phyloP scores from a whole-genome alignment of 2,888 invertebrate genomes.

The Catocala fraxini region DNA sequence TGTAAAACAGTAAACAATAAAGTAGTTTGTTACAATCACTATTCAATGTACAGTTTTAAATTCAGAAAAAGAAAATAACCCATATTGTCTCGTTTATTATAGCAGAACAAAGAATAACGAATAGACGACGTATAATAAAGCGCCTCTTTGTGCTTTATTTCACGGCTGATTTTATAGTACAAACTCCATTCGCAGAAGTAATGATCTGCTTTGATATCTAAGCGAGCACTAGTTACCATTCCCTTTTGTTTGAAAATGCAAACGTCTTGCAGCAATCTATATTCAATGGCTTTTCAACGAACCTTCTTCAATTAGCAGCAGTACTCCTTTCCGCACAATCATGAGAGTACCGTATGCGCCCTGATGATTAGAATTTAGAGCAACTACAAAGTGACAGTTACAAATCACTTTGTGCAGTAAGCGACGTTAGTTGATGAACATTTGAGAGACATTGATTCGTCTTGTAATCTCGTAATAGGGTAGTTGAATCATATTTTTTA shows the following conservation, averaged over 20 bases:
- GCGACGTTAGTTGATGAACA: too few relatives aligned
- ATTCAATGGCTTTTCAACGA: conserved; percentile 48
- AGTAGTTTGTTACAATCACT: too few relatives aligned
- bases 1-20: too few relatives aligned
- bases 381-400: too few relatives aligned
- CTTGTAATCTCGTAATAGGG: too few relatives aligned
- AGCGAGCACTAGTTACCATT: conserved; percentile 46
- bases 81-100: neutral
- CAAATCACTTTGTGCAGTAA: too few relatives aligned
- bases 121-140: neutral
- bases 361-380: too few relatives aligned
- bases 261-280: conserved; percentile 49
- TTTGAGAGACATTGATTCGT: too few relatives aligned
- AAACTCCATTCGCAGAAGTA: conserved; percentile 54
- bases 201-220: conserved; percentile 61
- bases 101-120: neutral
- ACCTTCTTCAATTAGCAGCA: conserved; percentile 42
- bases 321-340: conserved; percentile 26
- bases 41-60: neutral
- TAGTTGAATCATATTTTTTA: too few relatives aligned
- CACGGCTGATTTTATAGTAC: conserved; percentile 19
- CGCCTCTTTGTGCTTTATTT: neutral
- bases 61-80: neutral
- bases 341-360: too few relatives aligned
- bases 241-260: conserved; percentile 51